A percentile compares a stretch with the other conserved stretches of the same genome.
phyloP scores from a whole-genome alignment of 2,113 vertebrate species.

The rabbit (Oryctolagus cuniculus) region DNA sequence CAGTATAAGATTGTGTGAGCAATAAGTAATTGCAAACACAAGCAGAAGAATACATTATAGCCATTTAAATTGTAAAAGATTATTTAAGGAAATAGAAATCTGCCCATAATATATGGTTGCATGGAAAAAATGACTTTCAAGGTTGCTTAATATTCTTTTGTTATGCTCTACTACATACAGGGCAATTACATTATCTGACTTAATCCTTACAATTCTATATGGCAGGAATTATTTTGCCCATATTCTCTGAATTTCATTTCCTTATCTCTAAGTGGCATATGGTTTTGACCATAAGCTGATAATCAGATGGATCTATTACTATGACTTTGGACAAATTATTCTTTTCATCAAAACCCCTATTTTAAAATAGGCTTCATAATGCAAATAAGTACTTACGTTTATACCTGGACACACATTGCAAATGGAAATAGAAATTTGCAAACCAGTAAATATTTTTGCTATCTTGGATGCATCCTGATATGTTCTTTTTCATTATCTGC shows the following conservation, averaged over 20 bases:
- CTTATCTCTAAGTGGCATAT: neutral
- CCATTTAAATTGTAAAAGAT: neutral
- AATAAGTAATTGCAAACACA: neutral
- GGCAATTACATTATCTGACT: neutral
- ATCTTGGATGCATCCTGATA: neutral
- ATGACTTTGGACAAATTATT: neutral
- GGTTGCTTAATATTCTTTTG: neutral
- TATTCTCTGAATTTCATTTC: neutral
- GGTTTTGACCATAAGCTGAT: neutral
- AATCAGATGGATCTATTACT: neutral
- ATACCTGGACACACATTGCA: neutral
- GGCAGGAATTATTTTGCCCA: neutral
- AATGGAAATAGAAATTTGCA: neutral
- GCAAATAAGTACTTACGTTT: neutral
- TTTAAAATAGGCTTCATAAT: neutral
- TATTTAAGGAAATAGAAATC: neutral
- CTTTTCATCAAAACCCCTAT: neutral
- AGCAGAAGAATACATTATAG: neutral
- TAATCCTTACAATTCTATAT: neutral
- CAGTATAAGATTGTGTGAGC: neutral
- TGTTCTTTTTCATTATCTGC: neutral
- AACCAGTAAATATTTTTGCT: neutral
- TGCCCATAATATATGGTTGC: neutral
- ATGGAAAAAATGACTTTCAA: neutral
- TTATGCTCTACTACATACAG: neutral